Conservation (phyloP, 30 jellyfish, hydroid and myxozoan species). For the Turritopsis dohrnii region DNA sequence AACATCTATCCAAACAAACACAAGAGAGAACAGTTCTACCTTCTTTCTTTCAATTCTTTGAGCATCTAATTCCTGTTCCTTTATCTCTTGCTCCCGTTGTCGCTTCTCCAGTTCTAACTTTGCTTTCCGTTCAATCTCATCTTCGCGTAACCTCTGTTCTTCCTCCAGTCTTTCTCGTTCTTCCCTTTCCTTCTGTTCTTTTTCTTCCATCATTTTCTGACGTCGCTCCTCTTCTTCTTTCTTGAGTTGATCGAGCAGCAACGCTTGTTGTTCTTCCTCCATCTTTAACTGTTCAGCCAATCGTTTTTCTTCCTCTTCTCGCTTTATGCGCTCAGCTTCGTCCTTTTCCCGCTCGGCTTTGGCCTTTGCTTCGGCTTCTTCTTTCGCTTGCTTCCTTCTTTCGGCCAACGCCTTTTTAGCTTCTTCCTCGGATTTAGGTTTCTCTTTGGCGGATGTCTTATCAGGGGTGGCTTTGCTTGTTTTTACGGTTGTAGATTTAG, state of each 20-base stretch:
- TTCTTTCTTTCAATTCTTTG: slow-evolving; percentile 38
- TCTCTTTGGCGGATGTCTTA: slow-evolving; percentile 17
- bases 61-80: slow-evolving; percentile 39
- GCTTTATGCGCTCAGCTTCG: slow-evolving; percentile 16
- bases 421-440: slow-evolving; percentile 34
- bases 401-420: slow-evolving; percentile 41
- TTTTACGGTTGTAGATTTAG: background rate
- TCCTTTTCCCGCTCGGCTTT: slow-evolving; percentile 41
- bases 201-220: slow-evolving; percentile 32
- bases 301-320: slow-evolving; percentile 44
- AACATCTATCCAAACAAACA: background rate
- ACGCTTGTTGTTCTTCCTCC: slow-evolving; percentile 27
- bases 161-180: slow-evolving; percentile 24
- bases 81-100: slow-evolving; percentile 27
- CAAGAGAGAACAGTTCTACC: background rate
- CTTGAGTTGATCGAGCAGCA: slow-evolving; percentile 24
- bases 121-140: slow-evolving; percentile 39
- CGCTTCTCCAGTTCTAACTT: slow-evolving; percentile 26
- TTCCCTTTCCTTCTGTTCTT: slow-evolving; percentile 33
- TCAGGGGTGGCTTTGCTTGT: background rate
- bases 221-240: slow-evolving; percentile 40
- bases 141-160: slow-evolving; percentile 35
- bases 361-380: slow-evolving; percentile 50
- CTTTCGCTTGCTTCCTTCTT: slow-evolving; percentile 41
- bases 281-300: slow-evolving; percentile 29